These are phyloP conservation scores for Catagonus wagneri DNA, from an alignment of 2,113 vertebrate genomes.

Conservation along the genomic window DNA sequence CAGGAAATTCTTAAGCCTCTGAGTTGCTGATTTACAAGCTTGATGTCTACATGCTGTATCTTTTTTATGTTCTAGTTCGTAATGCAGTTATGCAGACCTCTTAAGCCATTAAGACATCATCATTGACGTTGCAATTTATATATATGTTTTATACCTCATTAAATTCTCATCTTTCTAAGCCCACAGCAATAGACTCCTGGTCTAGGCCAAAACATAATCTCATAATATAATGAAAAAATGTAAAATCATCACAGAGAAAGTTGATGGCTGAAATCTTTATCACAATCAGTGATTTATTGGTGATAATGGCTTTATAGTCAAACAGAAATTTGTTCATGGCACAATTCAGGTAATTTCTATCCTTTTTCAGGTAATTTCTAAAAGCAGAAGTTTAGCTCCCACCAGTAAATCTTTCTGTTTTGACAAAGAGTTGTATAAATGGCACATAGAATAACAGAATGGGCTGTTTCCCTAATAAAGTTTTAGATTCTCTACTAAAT, in stretches of 20 bases:
- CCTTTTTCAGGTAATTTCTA: constrained; percentile 27
- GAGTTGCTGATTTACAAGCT: constrained; percentile 28
- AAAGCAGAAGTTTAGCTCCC: constrained; percentile 33
- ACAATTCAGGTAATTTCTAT: constrained; percentile 53
- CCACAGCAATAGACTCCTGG: constrained; percentile 54
- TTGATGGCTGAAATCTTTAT: neutral
- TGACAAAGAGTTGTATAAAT: constrained; percentile 11
- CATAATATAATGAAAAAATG: constrained; percentile 55
- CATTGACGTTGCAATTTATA: constrained; percentile 32
- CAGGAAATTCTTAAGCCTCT: neutral
- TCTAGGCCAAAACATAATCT: constrained; percentile 42
- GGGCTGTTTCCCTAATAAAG: neutral
- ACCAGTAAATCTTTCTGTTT: constrained; percentile 40
- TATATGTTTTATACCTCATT: constrained; percentile 61
- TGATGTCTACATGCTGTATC: constrained; percentile 20
- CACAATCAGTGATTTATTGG: constrained; percentile 4
- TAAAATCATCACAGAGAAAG: constrained; percentile 40
- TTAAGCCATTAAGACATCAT: constrained; percentile 60
- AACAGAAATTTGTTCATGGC: neutral
- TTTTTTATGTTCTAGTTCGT: constrained; percentile 35
- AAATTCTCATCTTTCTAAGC: constrained; percentile 27
- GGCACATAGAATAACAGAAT: neutral
- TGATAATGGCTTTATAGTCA: neutral
- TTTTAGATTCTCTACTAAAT: constrained; percentile 34
- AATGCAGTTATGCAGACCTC: neutral